Percentiles rank a stretch among this genome's conserved stretches.
Evolutionary conservation across 2,797 vertebrate species (phyloP).

Genomic region (Coilia nasus): DNA sequence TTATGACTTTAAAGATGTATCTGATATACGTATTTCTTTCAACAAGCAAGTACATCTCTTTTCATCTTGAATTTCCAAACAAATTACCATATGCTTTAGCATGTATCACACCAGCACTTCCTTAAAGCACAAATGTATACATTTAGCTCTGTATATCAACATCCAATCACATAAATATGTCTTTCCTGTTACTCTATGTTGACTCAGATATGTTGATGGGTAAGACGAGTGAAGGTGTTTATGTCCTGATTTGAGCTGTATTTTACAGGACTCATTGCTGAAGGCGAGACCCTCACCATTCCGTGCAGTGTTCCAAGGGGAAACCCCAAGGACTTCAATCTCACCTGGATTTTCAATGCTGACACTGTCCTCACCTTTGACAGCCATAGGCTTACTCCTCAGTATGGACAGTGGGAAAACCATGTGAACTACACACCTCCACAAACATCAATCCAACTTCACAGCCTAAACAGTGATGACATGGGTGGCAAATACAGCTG

Average conservation of each 20-base stretch:
- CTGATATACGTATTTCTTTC: too few relatives aligned
- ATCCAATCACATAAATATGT: not conserved
- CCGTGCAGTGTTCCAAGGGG: conserved; percentile 31
- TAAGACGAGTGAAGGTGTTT: not conserved
- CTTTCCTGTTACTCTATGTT: not conserved
- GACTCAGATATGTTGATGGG: not conserved
- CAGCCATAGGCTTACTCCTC: not conserved
- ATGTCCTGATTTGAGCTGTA: not conserved
- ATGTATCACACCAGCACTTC: too few relatives aligned
- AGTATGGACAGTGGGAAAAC: not conserved
- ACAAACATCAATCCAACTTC: conserved; percentile 18
- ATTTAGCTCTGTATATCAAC: too few relatives aligned
- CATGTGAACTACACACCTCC: not conserved
- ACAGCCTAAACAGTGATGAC: not conserved
- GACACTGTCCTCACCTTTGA: conserved; percentile 2
- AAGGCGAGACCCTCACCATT: conserved; percentile 4
- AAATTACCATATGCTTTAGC: too few relatives aligned
- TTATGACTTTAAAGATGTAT: too few relatives aligned
- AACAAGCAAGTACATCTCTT: too few relatives aligned
- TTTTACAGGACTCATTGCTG: not conserved
- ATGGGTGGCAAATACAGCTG: conserved; percentile 44
- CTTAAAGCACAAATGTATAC: too few relatives aligned
- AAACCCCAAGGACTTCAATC: not conserved
- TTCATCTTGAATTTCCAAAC: too few relatives aligned
- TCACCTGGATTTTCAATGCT: conserved; percentile 27